Conservation (phyloP, 2,888 invertebrate genomes). For the Melinopterus prodromus region DNA sequence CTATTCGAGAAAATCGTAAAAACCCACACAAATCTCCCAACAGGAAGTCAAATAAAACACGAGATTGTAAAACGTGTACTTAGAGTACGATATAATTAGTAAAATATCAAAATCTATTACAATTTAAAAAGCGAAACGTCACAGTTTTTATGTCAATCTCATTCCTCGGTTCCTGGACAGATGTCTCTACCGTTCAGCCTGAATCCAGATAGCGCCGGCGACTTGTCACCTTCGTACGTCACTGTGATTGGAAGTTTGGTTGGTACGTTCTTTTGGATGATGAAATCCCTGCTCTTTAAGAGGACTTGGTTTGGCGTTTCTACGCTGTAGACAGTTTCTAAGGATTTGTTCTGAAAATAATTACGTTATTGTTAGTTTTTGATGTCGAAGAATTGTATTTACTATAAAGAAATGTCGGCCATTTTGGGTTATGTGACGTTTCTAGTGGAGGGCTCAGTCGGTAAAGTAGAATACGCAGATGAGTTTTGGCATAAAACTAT, state of each 20-base stretch:
- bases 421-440: no score
- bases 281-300: constrained; percentile 47
- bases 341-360: constrained; percentile 44
- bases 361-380: neutral
- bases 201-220: constrained; percentile 50
- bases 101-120: neutral
- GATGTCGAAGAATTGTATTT: neutral
- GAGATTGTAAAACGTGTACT: neutral
- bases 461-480: no score
- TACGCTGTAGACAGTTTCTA: constrained; percentile 32
- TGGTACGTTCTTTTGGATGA: constrained; percentile 44
- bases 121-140: neutral
- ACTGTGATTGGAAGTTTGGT: constrained; percentile 47
- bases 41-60: neutral
- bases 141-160: constrained; percentile 34
- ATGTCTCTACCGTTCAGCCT: constrained; percentile 52
- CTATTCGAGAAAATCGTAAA: no score
- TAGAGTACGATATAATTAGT: neutral
- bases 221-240: constrained; percentile 48
- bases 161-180: constrained; percentile 48
- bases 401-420: no score
- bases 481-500: no score
- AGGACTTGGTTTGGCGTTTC: constrained; percentile 45
- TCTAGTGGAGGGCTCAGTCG: no score
- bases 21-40: no score